phyloP scores from a whole-genome alignment of 2,113 vertebrate genomes.

The Semnornis frantzii region DNA sequence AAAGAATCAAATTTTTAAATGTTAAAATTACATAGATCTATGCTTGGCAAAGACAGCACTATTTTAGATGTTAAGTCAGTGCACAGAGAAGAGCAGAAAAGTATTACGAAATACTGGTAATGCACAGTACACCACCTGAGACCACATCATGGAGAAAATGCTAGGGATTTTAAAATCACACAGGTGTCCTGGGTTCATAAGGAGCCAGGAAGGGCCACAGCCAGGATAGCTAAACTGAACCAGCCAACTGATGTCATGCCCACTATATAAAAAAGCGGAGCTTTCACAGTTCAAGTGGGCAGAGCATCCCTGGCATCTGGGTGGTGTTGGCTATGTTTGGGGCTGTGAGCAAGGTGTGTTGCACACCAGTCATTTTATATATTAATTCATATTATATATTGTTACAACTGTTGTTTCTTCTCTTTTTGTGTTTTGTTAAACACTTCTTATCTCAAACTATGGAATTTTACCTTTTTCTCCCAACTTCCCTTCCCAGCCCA shows the following conservation, averaged over 20 bases:
- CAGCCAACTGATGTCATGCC: background rate
- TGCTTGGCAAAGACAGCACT: background rate
- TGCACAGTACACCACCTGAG: background rate
- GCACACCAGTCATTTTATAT: background rate
- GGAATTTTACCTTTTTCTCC: background rate
- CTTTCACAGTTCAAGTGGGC: background rate
- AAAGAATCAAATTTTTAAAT: background rate
- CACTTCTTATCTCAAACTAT: background rate
- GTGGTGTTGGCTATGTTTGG: background rate
- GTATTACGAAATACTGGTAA: background rate
- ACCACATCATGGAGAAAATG: background rate
- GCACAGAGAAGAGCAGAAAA: background rate
- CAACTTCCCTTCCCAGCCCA: background rate
- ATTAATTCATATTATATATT: background rate
- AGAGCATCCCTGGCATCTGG: background rate
- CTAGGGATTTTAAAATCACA: background rate
- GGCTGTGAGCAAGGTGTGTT: too few relatives aligned
- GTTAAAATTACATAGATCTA: background rate
- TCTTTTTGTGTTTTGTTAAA: background rate
- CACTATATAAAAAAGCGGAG: background rate
- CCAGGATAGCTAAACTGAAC: background rate
- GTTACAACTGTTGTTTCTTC: background rate
- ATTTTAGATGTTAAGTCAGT: background rate
- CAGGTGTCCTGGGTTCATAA: background rate
- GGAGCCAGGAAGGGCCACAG: background rate